Conservation (phyloP, 1,140 invertebrate species). For the Kradibia gibbosae region DNA sequence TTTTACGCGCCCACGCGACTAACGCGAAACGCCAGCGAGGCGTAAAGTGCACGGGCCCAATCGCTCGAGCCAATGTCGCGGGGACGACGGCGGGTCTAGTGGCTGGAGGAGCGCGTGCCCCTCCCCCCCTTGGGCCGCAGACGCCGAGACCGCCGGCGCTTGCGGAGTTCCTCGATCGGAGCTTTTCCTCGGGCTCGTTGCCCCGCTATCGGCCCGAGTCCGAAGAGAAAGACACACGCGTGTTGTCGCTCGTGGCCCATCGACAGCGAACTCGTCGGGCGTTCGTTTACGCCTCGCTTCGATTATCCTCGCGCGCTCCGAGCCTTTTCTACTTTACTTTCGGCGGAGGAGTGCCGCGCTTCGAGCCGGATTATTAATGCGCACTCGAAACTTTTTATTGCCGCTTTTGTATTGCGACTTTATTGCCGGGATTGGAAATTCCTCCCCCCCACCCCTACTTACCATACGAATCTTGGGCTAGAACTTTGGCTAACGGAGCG, state of each 20-base stretch:
- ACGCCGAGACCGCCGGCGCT: too few relatives aligned
- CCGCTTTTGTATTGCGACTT: neutral
- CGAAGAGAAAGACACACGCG: too few relatives aligned
- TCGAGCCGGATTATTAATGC: neutral
- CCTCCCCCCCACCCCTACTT: too few relatives aligned
- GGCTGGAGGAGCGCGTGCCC: neutral
- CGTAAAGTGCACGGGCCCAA: neutral
- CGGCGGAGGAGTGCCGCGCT: neutral
- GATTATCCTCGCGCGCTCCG: neutral
- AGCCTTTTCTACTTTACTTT: neutral
- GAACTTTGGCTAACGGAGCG: too few relatives aligned
- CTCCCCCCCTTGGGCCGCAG: too few relatives aligned
- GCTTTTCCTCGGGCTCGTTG: too few relatives aligned
- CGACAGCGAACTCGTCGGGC: too few relatives aligned
- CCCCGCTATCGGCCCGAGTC: too few relatives aligned
- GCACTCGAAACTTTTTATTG: neutral
- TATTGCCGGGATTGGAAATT: neutral
- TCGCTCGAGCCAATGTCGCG: neutral
- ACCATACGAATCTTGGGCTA: too few relatives aligned
- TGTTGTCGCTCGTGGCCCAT: too few relatives aligned
- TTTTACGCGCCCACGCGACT: slow-evolving; percentile 8
- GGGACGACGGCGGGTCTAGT: neutral
- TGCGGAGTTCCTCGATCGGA: too few relatives aligned
- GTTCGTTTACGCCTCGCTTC: neutral
- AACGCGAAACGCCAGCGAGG: neutral